Evolutionary conservation across 2,888 invertebrate species (phyloP).

Genomic region (Uloborus plumipes): DNA sequence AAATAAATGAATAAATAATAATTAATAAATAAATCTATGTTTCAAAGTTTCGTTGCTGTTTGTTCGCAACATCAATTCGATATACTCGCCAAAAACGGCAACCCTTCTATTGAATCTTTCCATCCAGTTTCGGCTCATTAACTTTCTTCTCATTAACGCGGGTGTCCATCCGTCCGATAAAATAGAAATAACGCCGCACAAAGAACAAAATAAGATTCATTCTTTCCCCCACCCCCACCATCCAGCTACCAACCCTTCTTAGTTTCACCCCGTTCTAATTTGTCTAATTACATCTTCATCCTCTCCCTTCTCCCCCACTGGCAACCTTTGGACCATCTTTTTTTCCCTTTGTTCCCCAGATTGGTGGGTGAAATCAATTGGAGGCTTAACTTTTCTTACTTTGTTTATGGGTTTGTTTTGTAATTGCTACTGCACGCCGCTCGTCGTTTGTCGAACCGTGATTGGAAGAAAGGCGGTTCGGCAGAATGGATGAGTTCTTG

Average conservation of each 20-base stretch:
- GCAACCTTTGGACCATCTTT: slow-evolving; percentile 13
- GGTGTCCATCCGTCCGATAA: slow-evolving; percentile 46
- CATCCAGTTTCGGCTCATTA: slow-evolving; percentile 42
- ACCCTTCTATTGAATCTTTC: slow-evolving; percentile 10
- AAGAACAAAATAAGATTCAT: slow-evolving; percentile 51
- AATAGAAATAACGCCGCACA: slow-evolving; percentile 45
- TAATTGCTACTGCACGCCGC: slow-evolving; percentile 46
- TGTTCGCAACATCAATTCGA: background rate
- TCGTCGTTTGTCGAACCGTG: slow-evolving; percentile 42
- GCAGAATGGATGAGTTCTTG: background rate
- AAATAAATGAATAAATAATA: background rate
- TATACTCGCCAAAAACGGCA: background rate
- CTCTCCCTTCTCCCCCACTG: background rate
- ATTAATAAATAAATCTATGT: background rate
- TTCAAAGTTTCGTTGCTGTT: background rate
- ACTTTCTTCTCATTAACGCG: slow-evolving; percentile 48
- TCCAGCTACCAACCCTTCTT: too few species aligned
- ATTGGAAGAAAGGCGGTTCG: slow-evolving; percentile 25
- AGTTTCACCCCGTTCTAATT: slow-evolving; percentile 38
- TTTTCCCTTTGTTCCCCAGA: slow-evolving; percentile 38
- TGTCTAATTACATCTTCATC: slow-evolving; percentile 61
- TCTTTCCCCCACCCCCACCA: slow-evolving; percentile 3
- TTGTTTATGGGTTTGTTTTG: slow-evolving; percentile 61
- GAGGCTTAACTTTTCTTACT: slow-evolving; percentile 48
- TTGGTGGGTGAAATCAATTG: slow-evolving; percentile 51